Conservation (phyloP, 2,113 vertebrate genomes). For the Bos taurus region DNA sequence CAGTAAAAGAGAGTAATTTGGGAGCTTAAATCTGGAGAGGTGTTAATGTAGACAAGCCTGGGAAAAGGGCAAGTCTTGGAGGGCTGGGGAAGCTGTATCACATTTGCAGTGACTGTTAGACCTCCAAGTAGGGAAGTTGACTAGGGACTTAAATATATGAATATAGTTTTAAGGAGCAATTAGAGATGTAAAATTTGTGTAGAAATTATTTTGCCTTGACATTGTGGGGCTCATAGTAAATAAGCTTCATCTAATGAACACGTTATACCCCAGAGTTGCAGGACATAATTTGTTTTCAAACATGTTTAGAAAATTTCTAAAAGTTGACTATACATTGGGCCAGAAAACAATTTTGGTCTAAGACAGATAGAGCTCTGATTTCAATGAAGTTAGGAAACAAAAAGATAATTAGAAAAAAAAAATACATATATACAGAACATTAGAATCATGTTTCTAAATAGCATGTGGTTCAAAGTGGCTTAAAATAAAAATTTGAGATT, state of each 20-base stretch:
- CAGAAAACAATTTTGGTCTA: not conserved
- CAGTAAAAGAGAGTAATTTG: not conserved
- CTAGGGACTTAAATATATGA: not conserved
- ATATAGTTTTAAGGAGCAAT: not conserved
- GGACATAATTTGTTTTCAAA: not conserved
- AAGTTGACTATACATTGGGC: not conserved
- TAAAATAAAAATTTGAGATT: not conserved
- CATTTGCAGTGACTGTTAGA: not conserved
- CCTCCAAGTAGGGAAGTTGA: not conserved
- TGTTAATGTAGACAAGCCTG: not conserved
- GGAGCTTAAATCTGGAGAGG: not conserved
- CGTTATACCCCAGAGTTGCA: not conserved
- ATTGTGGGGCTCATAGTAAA: not conserved
- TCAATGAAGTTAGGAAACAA: not conserved
- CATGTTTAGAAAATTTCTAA: not conserved
- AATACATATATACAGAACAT: not conserved
- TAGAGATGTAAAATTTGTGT: not conserved
- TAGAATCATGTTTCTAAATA: not conserved
- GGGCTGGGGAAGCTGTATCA: not conserved
- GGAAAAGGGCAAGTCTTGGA: not conserved
- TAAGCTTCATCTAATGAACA: not conserved
- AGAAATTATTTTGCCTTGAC: not conserved
- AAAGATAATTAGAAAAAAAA: not conserved
- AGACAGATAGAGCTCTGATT: not conserved
- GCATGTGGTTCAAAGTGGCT: not conserved